These are phyloP conservation scores for Dicrurus megarhynchus DNA, from an alignment of 2,113 vertebrate genomes.

Conservation along the genomic window DNA sequence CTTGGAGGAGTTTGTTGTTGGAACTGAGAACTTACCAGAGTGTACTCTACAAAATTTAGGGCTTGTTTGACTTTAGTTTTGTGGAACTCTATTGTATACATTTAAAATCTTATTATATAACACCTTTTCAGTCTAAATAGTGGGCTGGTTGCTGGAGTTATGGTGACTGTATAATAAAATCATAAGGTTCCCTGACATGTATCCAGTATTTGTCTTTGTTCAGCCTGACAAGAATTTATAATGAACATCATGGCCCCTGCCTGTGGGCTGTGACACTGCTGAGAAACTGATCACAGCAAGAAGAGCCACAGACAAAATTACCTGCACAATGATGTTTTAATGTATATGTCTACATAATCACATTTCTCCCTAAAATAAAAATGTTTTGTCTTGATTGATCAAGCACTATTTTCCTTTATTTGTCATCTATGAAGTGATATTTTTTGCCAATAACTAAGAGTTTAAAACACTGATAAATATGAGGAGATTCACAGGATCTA, in stretches of 20 bases:
- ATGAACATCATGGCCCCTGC: background rate
- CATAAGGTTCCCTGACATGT: background rate
- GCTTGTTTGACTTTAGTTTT: background rate
- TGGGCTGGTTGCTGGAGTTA: background rate
- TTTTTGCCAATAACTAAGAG: background rate
- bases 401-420: background rate
- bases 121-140: background rate
- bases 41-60: background rate
- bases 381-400: background rate
- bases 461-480: background rate
- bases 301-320: background rate
- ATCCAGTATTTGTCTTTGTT: background rate
- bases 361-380: background rate
- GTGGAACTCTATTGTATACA: background rate
- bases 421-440: background rate
- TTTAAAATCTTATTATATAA: background rate
- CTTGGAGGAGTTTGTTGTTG: background rate
- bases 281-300: background rate
- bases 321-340: background rate
- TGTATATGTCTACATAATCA: background rate
- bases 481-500: background rate
- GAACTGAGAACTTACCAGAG: background rate
- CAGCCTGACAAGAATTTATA: background rate
- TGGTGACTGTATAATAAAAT: background rate
- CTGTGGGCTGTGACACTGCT: background rate